Percentiles rank a stretch among this genome's conserved stretches.
These are phyloP conservation scores for Drosophila cardini DNA, from an alignment of 1,140 invertebrate genomes.

Conservation along the genomic window DNA sequence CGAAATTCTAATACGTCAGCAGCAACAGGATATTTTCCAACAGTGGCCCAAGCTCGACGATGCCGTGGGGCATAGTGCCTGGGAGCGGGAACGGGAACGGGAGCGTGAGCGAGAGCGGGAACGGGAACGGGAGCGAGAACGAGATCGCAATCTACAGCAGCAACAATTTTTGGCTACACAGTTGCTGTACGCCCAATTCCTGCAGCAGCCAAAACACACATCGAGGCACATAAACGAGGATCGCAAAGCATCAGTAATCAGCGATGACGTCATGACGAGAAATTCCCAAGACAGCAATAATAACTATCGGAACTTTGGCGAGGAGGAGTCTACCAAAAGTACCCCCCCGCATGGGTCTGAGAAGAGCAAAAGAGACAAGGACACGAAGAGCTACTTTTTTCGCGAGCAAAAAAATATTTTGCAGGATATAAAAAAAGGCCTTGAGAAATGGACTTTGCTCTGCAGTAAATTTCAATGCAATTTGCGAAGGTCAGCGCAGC, in stretches of 20 bases:
- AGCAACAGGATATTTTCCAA: slow-evolving; percentile 34
- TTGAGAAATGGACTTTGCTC: slow-evolving; percentile 55
- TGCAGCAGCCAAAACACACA: slow-evolving; percentile 57
- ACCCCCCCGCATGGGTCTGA: neutral
- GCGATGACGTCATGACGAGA: slow-evolving; percentile 6
- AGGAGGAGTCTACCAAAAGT: neutral
- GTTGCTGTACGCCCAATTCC: slow-evolving; percentile 59
- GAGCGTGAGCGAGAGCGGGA: slow-evolving; percentile 33
- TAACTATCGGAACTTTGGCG: slow-evolving; percentile 44
- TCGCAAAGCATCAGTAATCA: slow-evolving; percentile 9
- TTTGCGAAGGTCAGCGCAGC: slow-evolving; percentile 6
- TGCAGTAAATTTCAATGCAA: slow-evolving; percentile 57
- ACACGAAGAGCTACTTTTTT: slow-evolving; percentile 52
- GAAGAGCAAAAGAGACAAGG: neutral
- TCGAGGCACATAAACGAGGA: neutral
- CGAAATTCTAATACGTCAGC: slow-evolving; percentile 51
- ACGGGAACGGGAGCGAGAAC: slow-evolving; percentile 25
- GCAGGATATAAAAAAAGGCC: slow-evolving; percentile 48
- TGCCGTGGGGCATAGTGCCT: neutral
- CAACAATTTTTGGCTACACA: slow-evolving; percentile 64
- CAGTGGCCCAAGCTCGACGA: slow-evolving; percentile 41
- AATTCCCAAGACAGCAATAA: slow-evolving; percentile 67
- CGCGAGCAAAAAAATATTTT: slow-evolving; percentile 62
- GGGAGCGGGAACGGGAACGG: slow-evolving; percentile 28
- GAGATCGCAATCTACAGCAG: slow-evolving; percentile 10